Evolutionary conservation across 2,113 vertebrate genomes (phyloP).

Genomic region (Oceanodroma tethys): DNA sequence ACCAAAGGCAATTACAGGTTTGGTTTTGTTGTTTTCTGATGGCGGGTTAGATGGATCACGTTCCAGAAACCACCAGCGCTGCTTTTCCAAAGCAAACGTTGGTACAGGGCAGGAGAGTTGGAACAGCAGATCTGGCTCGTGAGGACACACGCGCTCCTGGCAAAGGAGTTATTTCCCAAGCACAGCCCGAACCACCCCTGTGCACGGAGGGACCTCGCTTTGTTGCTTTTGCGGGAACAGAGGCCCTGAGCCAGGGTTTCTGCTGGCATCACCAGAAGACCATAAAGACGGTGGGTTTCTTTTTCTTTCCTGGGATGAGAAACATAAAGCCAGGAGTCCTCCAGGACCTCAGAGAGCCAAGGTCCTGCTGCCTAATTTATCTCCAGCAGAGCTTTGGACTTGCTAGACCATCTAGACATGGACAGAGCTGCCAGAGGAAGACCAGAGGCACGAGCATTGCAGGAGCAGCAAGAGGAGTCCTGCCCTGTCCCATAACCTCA

Average conservation of each 20-base stretch:
- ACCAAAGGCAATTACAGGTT: background rate
- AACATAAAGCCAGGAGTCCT: background rate
- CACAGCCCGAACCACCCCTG: background rate
- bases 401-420: rapidly evolving
- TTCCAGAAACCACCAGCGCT: background rate
- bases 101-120: background rate
- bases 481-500: background rate
- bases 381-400: background rate
- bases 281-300: background rate
- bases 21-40: slow-evolving; percentile 33
- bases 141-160: background rate
- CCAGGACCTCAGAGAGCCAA: background rate
- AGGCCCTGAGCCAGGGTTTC: background rate
- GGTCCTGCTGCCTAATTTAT: background rate
- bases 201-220: background rate
- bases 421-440: background rate
- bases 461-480: background rate
- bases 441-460: background rate
- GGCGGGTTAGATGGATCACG: background rate
- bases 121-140: background rate
- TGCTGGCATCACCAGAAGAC: background rate
- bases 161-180: background rate
- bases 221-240: background rate
- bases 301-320: background rate
- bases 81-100: slow-evolving; percentile 12